phyloP scores from a whole-genome alignment of 53 echinoderm and acorn worm species.

The Stichopus horrens region DNA sequence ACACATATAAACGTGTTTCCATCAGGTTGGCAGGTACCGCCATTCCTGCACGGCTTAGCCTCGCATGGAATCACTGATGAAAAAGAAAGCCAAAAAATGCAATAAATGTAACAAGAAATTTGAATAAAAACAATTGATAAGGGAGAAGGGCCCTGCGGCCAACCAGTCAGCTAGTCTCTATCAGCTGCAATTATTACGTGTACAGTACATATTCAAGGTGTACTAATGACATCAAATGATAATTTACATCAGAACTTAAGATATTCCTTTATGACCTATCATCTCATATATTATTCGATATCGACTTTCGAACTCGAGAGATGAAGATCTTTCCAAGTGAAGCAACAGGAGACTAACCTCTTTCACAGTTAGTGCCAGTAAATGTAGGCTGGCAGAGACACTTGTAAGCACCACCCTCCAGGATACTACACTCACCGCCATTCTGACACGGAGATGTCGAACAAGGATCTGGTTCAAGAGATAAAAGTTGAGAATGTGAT shows the following conservation, averaged over 20 bases:
- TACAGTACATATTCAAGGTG: too few species aligned
- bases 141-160: too few species aligned
- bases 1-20: constrained; percentile 59
- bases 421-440: constrained; percentile 58
- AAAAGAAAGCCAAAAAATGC: background rate
- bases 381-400: constrained; percentile 56
- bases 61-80: constrained; percentile 59
- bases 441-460: constrained; percentile 65
- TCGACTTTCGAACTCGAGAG: too few species aligned
- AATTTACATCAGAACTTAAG: too few species aligned
- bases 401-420: constrained; percentile 37
- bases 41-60: constrained; percentile 64
- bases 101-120: too few species aligned
- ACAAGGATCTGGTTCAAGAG: constrained; percentile 17
- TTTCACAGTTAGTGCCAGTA: constrained; percentile 55
- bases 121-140: too few species aligned
- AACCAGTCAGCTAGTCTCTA: too few species aligned
- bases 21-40: constrained; percentile 57
- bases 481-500: background rate
- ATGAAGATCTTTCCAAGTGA: background rate
- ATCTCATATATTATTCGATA: too few species aligned
- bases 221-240: too few species aligned
- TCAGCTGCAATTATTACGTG: too few species aligned
- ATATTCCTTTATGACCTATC: too few species aligned
- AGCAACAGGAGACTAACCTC: constrained; percentile 41